phyloP scores from a whole-genome alignment of 2,113 vertebrate genomes.

The Oxyura jamaicensis region DNA sequence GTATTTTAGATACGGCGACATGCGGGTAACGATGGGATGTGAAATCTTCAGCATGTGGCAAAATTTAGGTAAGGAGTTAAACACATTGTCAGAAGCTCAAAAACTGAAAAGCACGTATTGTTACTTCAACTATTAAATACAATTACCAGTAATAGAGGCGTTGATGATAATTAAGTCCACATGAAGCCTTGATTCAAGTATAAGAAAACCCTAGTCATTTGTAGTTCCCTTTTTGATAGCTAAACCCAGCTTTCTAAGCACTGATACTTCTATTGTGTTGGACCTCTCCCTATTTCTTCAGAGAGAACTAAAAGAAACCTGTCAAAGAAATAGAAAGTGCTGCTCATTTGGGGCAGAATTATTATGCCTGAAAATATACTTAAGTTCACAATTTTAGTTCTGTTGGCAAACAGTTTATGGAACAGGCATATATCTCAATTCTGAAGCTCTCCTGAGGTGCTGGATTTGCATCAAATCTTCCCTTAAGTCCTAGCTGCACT shows the following conservation, averaged over 20 bases:
- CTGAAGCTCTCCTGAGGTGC: constrained; percentile 14
- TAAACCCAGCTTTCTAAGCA: neutral
- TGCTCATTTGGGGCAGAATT: neutral
- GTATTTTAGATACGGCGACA: constrained; percentile 91
- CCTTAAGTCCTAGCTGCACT: neutral
- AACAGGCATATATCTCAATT: neutral
- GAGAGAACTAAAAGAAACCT: neutral
- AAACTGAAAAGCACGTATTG: neutral
- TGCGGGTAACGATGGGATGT: constrained; percentile 99
- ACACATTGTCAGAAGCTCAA: neutral
- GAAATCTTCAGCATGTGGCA: constrained; percentile 99
- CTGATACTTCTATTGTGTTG: neutral
- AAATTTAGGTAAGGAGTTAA: constrained; percentile 87
- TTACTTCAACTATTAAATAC: neutral
- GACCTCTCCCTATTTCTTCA: neutral
- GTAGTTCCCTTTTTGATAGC: neutral
- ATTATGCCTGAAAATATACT: neutral
- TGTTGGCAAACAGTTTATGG: neutral
- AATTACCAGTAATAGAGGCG: neutral
- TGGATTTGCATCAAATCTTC: constrained; percentile 21
- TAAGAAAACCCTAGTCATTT: neutral
- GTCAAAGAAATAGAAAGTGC: neutral
- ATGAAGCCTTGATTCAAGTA: neutral
- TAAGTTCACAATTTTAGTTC: neutral
- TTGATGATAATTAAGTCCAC: neutral